Evolutionary conservation across 2,113 vertebrate genomes (phyloP), one percentile per base, ranked within the genome.

Genomic region (Austrofundulus limnaeus): DNA sequence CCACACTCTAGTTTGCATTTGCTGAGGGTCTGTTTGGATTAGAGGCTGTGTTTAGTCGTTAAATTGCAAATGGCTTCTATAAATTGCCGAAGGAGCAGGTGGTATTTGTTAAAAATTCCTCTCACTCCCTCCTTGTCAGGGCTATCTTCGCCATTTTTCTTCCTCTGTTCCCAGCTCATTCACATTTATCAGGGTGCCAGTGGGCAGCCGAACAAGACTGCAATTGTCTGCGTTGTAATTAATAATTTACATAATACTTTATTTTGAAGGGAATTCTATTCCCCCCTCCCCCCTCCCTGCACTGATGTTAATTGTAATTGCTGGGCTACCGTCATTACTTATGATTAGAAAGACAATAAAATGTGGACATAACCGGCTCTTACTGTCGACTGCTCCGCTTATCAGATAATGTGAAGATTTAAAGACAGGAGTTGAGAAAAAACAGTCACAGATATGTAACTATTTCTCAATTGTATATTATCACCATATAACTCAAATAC

Each of bases 171-270:
- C 53, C 80, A 73, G 87, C 86, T 87, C 83, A 78, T 85, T 90
- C 66, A 85, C 76, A 87, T 90, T 81, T 82, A 80, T 85, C 64
- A 11, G 17, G 60, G 69, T 59, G 81, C 80, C 73, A 84, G 53
- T 76, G 75, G 75, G 83, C 75, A 88, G 75, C 77, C 37, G 77
- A 89, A 83, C 74, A 76, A 78, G 75, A 85, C 85, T 86, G 78
- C 72, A 70, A 81, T 87, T 62, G 80, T 88, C 80, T 84, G 70
- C 61, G 72, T 75, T 70, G 66, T 85, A 86, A 88, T 92, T 86
- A 88, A 89, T 90, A 84, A 90, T 90, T 92, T 83, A 90, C 84
- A 87, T 90, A 84, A 87, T 88, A 77, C 83, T 88, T 87, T 39
- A 84, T 82, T 83, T 75, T 68, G 51, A 61, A 31, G 78, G 78